Evolutionary conservation across 2,113 vertebrate species (phyloP).

Genomic region (Sander vitreus): DNA sequence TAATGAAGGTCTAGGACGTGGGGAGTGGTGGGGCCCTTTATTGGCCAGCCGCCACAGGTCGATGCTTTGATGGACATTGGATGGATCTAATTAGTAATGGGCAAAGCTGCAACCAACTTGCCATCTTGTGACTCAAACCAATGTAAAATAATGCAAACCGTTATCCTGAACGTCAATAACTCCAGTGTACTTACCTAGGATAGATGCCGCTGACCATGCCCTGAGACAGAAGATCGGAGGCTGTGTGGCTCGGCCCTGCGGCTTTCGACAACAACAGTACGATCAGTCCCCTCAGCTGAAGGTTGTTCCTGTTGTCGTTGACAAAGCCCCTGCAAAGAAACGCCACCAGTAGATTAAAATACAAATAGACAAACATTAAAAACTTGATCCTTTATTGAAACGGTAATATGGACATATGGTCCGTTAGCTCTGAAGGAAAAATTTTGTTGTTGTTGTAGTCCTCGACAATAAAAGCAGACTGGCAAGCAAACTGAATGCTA

Average conservation of each 20-base stretch:
- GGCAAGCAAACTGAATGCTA: neutral
- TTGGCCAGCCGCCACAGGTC: no score
- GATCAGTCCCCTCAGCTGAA: slow-evolving; percentile 94
- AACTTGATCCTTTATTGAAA: no score
- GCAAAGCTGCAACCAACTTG: neutral
- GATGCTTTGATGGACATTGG: neutral
- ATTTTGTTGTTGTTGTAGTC: neutral
- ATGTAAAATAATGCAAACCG: neutral
- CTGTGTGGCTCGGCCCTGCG: slow-evolving; percentile 87
- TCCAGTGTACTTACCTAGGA: slow-evolving; percentile 87
- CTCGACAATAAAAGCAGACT: neutral
- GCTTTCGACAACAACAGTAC: slow-evolving; percentile 95
- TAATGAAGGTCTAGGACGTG: no score
- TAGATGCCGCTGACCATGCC: slow-evolving; percentile 97
- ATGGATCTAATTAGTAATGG: neutral
- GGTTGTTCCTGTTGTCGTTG: slow-evolving; percentile 90
- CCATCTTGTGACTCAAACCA: neutral
- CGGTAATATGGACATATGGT: neutral
- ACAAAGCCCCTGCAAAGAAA: slow-evolving; percentile 88
- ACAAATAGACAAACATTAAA: neutral
- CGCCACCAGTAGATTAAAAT: neutral
- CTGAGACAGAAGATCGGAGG: slow-evolving; percentile 82
- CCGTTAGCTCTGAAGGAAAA: neutral
- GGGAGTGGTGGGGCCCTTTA: no score
- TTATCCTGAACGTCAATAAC: neutral